Percentiles rank a stretch among this genome's conserved stretches.
phyloP scores from a whole-genome alignment of 2,113 vertebrate species.

The Oceanites oceanicus region DNA sequence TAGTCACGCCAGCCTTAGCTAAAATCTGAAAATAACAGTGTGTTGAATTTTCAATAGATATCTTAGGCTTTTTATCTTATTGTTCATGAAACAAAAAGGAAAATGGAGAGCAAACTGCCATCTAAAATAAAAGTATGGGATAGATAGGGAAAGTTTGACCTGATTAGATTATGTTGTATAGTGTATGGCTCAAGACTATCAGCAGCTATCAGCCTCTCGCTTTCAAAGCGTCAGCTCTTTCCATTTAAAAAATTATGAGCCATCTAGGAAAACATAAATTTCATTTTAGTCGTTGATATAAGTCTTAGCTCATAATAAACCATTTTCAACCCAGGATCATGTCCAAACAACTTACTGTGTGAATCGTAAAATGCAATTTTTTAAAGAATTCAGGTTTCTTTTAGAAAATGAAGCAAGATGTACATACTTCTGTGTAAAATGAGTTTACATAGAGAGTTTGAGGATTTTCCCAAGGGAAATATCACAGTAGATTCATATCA shows the following conservation, averaged over 20 bases:
- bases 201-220: not conserved
- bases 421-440: slow-evolving; percentile 79
- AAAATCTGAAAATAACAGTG: not conserved
- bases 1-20: not conserved
- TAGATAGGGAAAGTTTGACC: not conserved
- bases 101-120: not conserved
- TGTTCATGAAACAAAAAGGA: not conserved
- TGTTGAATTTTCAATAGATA: not conserved
- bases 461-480: not conserved
- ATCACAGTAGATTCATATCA: not conserved
- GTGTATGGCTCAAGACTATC: not conserved
- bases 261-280: not conserved
- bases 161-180: not conserved
- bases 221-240: not conserved
- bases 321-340: not conserved
- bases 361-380: not conserved
- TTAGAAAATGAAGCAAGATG: slow-evolving; percentile 75
- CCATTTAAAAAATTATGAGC: not conserved
- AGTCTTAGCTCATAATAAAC: not conserved
- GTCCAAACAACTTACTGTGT: not conserved
- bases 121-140: not conserved
- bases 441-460: slow-evolving; percentile 75
- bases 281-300: not conserved
- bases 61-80: not conserved
- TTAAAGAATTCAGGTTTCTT: slow-evolving; percentile 67